phyloP scores from a whole-genome alignment of 64 coral and sea anemone genomes.

The Montipora efflorescens region DNA sequence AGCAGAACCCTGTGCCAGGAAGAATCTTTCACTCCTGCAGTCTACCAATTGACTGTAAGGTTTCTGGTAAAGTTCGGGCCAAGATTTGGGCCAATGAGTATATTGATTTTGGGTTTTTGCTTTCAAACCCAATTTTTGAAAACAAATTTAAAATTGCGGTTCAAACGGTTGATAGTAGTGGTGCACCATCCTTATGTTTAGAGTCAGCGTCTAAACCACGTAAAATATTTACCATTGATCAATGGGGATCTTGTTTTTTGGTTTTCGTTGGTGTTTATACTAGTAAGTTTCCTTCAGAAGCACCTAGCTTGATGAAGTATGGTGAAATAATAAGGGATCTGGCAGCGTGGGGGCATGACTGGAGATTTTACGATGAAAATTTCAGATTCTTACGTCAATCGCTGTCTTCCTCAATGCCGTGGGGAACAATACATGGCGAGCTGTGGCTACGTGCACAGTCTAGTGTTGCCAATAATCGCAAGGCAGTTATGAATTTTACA shows the following conservation, averaged over 20 bases:
- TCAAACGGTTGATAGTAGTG: too few relatives aligned
- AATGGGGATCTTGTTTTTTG: too few relatives aligned
- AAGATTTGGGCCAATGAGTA: background rate
- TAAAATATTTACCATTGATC: too few relatives aligned
- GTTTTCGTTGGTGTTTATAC: too few relatives aligned
- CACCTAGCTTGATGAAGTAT: too few relatives aligned
- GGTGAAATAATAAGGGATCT: too few relatives aligned
- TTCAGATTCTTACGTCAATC: background rate
- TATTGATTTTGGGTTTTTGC: background rate
- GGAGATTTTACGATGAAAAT: too few relatives aligned
- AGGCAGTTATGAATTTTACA: background rate
- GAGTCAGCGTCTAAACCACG: too few relatives aligned
- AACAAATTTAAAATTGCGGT: background rate
- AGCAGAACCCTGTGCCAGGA: background rate
- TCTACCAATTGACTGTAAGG: background rate
- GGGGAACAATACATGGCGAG: background rate
- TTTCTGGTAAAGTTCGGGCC: background rate
- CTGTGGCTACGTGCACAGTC: slow-evolving; percentile 7
- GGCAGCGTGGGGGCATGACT: too few relatives aligned
- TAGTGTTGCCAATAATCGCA: background rate
- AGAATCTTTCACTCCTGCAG: background rate
- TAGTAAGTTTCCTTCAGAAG: too few relatives aligned
- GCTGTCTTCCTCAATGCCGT: background rate
- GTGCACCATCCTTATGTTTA: too few relatives aligned
- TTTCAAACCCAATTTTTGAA: background rate